Evolutionary conservation across 2,113 vertebrate genomes (phyloP).

Genomic region (Micromys minutus): DNA sequence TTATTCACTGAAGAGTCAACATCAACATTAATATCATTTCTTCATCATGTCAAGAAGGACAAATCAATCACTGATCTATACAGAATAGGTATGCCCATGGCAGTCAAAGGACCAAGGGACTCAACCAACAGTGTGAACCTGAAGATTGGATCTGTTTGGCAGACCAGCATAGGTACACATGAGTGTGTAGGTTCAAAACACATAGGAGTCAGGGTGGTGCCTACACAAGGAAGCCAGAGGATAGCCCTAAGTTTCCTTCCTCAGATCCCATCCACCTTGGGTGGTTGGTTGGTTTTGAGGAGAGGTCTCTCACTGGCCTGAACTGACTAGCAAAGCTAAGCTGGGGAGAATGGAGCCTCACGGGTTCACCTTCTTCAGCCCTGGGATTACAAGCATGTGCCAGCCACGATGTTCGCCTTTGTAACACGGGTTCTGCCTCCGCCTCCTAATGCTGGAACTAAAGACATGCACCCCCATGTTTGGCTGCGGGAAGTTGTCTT

Average conservation of each 20-base stretch:
- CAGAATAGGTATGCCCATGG: not conserved
- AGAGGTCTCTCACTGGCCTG: not conserved
- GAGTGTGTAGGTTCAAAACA: not conserved
- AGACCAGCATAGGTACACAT: not conserved
- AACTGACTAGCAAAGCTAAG: not conserved
- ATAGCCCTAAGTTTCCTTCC: not conserved
- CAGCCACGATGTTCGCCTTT: not conserved
- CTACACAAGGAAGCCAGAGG: not conserved
- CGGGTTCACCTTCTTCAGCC: not conserved
- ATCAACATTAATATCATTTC: not conserved
- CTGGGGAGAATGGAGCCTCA: too few relatives aligned
- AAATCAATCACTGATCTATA: not conserved
- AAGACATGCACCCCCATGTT: not conserved
- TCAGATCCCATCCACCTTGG: not conserved
- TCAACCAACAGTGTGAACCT: not conserved
- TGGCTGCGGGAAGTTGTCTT: not conserved
- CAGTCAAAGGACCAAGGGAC: not conserved
- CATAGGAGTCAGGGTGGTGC: accelerated
- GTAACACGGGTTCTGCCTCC: not conserved
- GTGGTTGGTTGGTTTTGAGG: not conserved
- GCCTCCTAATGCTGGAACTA: not conserved
- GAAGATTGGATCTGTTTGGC: not conserved
- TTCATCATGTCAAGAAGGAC: not conserved
- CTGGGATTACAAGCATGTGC: not conserved
- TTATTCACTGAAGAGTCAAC: not conserved